These are phyloP conservation scores for Cariama cristata DNA, from an alignment of 2,113 vertebrate genomes.

Conservation along the genomic window DNA sequence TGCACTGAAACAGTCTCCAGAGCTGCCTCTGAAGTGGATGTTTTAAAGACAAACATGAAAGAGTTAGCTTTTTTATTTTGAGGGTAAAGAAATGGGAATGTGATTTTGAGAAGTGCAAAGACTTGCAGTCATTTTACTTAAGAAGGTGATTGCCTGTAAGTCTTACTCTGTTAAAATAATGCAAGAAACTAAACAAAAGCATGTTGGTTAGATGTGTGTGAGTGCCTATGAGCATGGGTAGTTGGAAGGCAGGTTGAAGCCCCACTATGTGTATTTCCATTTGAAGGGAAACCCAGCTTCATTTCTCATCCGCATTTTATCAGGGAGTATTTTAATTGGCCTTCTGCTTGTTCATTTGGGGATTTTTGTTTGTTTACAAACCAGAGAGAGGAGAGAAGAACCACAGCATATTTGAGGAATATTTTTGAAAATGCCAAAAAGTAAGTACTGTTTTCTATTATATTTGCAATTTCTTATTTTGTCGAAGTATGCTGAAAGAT, in stretches of 20 bases:
- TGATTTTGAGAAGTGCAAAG: background rate
- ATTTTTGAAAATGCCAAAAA: constrained; percentile 89
- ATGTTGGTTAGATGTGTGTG: background rate
- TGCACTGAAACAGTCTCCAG: background rate
- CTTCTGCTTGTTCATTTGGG: background rate
- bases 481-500: background rate
- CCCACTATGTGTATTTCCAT: background rate
- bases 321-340: background rate
- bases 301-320: background rate
- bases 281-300: background rate
- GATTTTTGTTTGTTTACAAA: constrained; percentile 55
- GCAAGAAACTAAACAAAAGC: background rate
- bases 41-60: background rate
- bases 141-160: background rate
- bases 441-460: constrained; percentile 76
- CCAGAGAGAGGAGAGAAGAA: constrained; percentile 81
- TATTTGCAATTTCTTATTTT: background rate
- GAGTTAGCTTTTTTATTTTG: background rate
- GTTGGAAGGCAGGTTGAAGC: background rate
- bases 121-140: background rate
- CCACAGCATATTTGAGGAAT: constrained; percentile 73
- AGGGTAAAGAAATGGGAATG: background rate
- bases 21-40: background rate
- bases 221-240: background rate
- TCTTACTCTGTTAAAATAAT: background rate